These are phyloP conservation scores for Lycorma delicatula DNA, from an alignment of 1,140 invertebrate genomes.

Conservation along the genomic window DNA sequence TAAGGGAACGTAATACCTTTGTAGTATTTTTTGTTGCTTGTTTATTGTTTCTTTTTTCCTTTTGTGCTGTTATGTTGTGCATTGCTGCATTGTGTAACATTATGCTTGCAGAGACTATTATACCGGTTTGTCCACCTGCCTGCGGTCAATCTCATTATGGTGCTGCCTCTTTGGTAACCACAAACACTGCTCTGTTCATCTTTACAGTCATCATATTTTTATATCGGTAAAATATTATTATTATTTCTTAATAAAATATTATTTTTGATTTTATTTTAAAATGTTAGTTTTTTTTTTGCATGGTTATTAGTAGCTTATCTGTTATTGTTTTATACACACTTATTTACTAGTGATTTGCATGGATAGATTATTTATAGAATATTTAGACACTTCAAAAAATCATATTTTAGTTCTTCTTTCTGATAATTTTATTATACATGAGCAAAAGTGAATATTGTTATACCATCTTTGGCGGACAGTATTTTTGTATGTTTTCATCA, in stretches of 20 bases:
- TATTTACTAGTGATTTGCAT: too few relatives aligned
- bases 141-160: conserved; percentile 65
- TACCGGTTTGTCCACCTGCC: conserved; percentile 85
- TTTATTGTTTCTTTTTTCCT: not conserved
- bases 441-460: too few relatives aligned
- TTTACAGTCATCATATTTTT: conserved; percentile 35
- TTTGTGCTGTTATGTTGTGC: not conserved
- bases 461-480: too few relatives aligned
- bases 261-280: too few relatives aligned
- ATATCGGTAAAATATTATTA: not conserved
- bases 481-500: too few relatives aligned
- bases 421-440: too few relatives aligned
- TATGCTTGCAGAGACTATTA: conserved; percentile 64
- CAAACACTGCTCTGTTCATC: conserved; percentile 39
- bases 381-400: too few relatives aligned
- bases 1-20: not conserved
- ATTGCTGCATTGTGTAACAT: not conserved
- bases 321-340: too few relatives aligned
- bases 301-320: too few relatives aligned
- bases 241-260: not conserved
- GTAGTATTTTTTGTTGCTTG: not conserved
- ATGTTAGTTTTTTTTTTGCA: too few relatives aligned
- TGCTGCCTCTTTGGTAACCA: conserved; percentile 38
- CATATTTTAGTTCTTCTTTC: too few relatives aligned
- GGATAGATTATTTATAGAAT: too few relatives aligned